Evolutionary conservation across 2,797 vertebrate species (phyloP).

Genomic region (Steatocranus sp.): DNA sequence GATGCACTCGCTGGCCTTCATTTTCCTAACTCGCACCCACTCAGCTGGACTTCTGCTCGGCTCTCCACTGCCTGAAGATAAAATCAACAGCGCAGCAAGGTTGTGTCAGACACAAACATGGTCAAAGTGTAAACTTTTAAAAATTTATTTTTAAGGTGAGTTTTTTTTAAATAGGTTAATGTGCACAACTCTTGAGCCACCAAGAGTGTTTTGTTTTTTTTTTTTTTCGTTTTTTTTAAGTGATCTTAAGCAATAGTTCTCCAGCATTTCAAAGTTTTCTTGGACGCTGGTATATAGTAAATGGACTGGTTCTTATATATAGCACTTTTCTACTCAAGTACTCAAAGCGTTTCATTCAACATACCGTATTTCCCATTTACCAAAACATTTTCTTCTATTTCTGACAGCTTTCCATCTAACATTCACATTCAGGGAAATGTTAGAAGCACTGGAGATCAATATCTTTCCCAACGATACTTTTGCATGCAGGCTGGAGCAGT

Average conservation of each 20-base stretch:
- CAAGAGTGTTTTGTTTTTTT: background rate
- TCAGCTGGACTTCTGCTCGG: slow-evolving; percentile 11
- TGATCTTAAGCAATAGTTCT: background rate
- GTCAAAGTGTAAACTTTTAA: background rate
- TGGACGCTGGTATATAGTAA: background rate
- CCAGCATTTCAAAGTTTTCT: background rate
- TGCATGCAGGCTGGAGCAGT: background rate
- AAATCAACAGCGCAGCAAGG: slow-evolving; percentile 3
- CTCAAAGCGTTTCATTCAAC: background rate
- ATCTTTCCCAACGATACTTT: background rate
- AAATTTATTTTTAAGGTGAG: background rate
- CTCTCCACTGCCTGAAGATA: slow-evolving; percentile 23
- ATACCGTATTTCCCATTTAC: background rate
- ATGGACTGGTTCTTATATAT: background rate
- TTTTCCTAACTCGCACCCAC: slow-evolving; percentile 12
- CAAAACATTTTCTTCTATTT: background rate
- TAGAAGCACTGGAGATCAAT: background rate
- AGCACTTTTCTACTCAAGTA: background rate
- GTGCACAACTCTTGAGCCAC: background rate
- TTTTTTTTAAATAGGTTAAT: background rate
- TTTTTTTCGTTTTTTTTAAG: background rate
- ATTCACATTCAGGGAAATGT: background rate
- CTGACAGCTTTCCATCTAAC: rapidly evolving
- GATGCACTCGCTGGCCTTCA: slow-evolving; percentile 14
- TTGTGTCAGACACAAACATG: background rate